Evolutionary conservation across 2,113 vertebrate species (phyloP).

Genomic region (Rhizomys pruinosus): DNA sequence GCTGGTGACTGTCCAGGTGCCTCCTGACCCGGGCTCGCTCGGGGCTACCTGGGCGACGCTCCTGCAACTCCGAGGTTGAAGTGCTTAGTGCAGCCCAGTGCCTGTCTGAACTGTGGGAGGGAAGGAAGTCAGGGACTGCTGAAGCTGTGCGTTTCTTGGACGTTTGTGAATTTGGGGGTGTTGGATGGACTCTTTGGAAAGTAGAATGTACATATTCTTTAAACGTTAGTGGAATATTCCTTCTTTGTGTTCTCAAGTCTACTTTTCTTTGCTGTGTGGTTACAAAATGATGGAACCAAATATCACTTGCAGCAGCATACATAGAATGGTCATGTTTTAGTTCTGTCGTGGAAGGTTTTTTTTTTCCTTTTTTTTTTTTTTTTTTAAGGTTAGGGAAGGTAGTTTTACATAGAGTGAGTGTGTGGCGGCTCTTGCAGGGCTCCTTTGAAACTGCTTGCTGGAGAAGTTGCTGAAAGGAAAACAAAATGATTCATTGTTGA

Average conservation of each 20-base stretch:
- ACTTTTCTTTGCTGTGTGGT: neutral
- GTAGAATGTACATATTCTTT: too few species aligned
- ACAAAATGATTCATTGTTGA: slow-evolving; percentile 86
- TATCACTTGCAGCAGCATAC: slow-evolving; percentile 36
- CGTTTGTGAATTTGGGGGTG: slow-evolving; percentile 42
- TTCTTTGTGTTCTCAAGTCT: slow-evolving; percentile 62
- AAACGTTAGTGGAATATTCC: neutral
- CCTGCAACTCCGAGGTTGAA: slow-evolving; percentile 11
- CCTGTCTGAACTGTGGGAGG: neutral
- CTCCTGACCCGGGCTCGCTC: neutral
- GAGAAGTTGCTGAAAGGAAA: slow-evolving; percentile 83
- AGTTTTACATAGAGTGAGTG: slow-evolving; percentile 46
- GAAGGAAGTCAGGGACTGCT: slow-evolving; percentile 5
- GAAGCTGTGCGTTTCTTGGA: slow-evolving; percentile 20
- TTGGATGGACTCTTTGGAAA: neutral
- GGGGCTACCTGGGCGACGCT: neutral
- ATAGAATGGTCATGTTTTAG: slow-evolving; percentile 35
- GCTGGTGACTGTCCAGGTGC: neutral
- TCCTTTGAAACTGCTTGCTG: slow-evolving; percentile 77
- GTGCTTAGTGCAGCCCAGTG: slow-evolving; percentile 14
- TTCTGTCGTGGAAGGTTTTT: too few species aligned
- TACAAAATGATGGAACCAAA: slow-evolving; percentile 19
- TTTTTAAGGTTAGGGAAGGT: slow-evolving; percentile 51
- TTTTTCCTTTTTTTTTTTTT: neutral
- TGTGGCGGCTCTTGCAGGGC: slow-evolving; percentile 70